Conservation (phyloP, 1,140 invertebrate species). For the Idris sp. region DNA sequence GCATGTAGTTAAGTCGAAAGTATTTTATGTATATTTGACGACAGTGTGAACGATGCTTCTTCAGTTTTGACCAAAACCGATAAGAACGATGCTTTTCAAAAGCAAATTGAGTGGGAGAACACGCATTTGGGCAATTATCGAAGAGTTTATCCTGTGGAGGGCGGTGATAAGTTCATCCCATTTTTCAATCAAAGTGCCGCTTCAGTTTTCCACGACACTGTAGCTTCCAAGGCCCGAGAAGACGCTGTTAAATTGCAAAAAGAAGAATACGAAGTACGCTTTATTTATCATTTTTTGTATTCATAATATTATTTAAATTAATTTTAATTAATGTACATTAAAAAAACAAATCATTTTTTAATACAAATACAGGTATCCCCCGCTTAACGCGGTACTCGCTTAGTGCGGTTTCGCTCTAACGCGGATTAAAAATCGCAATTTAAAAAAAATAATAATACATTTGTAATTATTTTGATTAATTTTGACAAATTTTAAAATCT, state of each 20-base stretch:
- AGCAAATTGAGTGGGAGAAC: conserved; percentile 87
- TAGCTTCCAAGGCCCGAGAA: conserved; percentile 85
- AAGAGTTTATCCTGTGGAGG: conserved; percentile 68
- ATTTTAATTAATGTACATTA: no score
- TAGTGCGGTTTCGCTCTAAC: no score
- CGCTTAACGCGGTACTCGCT: no score
- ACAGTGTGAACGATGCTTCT: conserved; percentile 49
- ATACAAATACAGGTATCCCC: no score
- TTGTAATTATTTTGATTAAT: no score
- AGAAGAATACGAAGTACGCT: conserved; percentile 81
- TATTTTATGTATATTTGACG: conserved; percentile 21
- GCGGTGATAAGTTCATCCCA: conserved; percentile 81
- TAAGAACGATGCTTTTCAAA: conserved; percentile 72
- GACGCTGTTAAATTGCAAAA: conserved; percentile 82
- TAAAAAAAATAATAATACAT: no score
- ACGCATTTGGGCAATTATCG: conserved; percentile 83
- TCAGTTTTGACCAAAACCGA: conserved; percentile 61
- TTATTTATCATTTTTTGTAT: no score
- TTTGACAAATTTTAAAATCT: no score
- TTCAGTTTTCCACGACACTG: conserved; percentile 88
- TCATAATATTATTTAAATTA: no score
- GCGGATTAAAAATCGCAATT: no score
- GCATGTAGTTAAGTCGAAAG: conserved; percentile 19
- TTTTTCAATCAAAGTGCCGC: conserved; percentile 86
- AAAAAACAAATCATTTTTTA: no score